These are phyloP conservation scores for Ridgeia piscesae DNA, from an alignment of 1,140 invertebrate species.

Conservation along the genomic window DNA sequence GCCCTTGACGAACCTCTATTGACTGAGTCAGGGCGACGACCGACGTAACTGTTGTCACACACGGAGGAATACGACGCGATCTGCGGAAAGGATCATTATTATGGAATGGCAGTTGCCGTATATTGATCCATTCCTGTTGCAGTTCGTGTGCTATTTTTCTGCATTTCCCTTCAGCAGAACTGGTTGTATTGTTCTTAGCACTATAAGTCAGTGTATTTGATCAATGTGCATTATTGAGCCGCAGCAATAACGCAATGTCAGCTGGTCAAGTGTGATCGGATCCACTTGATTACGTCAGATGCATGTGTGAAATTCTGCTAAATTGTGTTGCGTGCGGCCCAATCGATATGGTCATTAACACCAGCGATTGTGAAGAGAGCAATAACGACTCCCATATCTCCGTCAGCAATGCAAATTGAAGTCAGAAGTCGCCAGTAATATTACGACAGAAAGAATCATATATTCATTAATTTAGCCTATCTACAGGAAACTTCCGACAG, in stretches of 20 bases:
- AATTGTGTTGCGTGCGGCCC: background rate
- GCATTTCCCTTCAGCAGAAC: background rate
- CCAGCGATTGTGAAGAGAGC: background rate
- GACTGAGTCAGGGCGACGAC: too few species aligned
- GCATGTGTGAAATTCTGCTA: background rate
- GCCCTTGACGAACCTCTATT: too few species aligned
- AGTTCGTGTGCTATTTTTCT: too few species aligned
- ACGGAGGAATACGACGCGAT: too few species aligned
- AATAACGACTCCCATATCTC: background rate
- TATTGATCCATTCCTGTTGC: too few species aligned
- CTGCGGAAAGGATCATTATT: too few species aligned
- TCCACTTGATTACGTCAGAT: background rate
- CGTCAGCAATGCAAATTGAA: background rate
- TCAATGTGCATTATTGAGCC: background rate
- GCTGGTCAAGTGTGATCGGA: background rate
- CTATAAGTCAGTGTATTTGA: background rate
- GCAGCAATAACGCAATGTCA: background rate
- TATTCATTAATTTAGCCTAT: background rate
- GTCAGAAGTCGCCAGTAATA: background rate
- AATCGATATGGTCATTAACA: background rate
- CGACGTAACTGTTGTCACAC: too few species aligned
- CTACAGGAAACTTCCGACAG: background rate
- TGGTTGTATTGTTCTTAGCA: background rate
- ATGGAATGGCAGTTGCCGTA: too few species aligned
- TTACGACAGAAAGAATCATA: background rate